A percentile compares a stretch with the other conserved stretches of the same genome.
Evolutionary conservation across 1,140 invertebrate genomes (phyloP).

Genomic region (Drosophila sucinea): DNA sequence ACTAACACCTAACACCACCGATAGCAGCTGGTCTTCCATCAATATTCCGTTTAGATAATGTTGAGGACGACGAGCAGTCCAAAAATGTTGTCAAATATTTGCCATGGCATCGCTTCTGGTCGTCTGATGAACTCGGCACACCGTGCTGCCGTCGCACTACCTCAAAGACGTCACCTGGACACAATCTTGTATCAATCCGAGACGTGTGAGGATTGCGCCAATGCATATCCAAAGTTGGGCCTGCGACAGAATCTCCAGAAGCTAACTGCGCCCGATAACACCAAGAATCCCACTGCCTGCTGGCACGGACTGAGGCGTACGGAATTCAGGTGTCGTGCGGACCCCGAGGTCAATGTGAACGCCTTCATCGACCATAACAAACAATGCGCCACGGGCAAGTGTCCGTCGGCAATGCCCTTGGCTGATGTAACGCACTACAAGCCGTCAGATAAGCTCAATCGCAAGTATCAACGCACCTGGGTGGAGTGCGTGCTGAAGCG

Average conservation of each 20-base stretch:
- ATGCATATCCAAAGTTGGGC: not conserved
- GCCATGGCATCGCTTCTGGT: not conserved
- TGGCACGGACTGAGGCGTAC: conserved; percentile 47
- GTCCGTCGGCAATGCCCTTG: conserved; percentile 24
- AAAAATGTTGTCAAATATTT: not conserved
- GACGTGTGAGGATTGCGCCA: conserved; percentile 29
- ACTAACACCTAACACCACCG: too few relatives aligned
- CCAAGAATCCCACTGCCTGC: conserved; percentile 25
- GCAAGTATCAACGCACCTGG: conserved; percentile 60
- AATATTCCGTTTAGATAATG: not conserved
- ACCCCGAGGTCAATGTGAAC: conserved; percentile 40
- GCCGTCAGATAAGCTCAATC: conserved; percentile 44
- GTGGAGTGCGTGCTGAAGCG: conserved; percentile 40
- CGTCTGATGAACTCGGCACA: not conserved
- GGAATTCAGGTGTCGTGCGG: conserved; percentile 62
- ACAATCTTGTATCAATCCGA: conserved; percentile 21
- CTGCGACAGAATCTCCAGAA: conserved; percentile 21
- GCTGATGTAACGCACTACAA: conserved; percentile 35
- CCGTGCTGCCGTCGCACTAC: not conserved
- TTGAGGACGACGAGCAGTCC: not conserved
- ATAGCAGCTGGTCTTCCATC: not conserved
- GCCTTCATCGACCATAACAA: conserved; percentile 31
- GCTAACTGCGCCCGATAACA: not conserved
- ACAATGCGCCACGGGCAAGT: conserved; percentile 19
- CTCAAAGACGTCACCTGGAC: conserved; percentile 7